phyloP scores from a whole-genome alignment of 2,113 vertebrate species.

The Gnathonemus longibarbis region DNA sequence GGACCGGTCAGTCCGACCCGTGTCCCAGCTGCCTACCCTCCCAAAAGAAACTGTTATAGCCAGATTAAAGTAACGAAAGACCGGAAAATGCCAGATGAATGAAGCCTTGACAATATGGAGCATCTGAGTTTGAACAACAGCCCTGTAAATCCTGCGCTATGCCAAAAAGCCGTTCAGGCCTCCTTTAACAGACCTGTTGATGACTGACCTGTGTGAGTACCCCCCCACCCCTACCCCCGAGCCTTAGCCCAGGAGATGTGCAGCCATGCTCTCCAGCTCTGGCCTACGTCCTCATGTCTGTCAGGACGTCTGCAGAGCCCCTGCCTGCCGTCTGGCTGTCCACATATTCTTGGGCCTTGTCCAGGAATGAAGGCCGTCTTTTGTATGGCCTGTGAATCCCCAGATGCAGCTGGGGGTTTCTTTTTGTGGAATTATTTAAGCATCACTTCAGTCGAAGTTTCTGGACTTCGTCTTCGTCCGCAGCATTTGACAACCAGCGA shows the following conservation, averaged over 20 bases:
- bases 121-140: not conserved
- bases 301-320: not conserved
- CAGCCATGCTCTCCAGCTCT: not conserved
- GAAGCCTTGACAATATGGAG: not conserved
- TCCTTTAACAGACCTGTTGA: not conserved
- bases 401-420: not conserved
- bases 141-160: not conserved
- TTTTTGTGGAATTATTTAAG: not conserved
- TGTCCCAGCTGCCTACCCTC: not conserved
- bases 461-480: not conserved
- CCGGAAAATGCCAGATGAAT: not conserved
- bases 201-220: not conserved
- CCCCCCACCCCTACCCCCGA: not conserved
- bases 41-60: not conserved
- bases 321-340: not conserved
- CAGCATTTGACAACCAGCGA: not conserved
- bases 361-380: not conserved
- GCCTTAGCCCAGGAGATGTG: not conserved
- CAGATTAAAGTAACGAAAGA: not conserved
- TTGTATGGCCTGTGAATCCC: not conserved
- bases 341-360: not conserved
- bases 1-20: not conserved
- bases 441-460: not conserved
- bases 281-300: not conserved
- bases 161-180: not conserved